These are phyloP conservation scores for Phaonia tiefii DNA, from an alignment of 2,888 invertebrate species.

Conservation along the genomic window DNA sequence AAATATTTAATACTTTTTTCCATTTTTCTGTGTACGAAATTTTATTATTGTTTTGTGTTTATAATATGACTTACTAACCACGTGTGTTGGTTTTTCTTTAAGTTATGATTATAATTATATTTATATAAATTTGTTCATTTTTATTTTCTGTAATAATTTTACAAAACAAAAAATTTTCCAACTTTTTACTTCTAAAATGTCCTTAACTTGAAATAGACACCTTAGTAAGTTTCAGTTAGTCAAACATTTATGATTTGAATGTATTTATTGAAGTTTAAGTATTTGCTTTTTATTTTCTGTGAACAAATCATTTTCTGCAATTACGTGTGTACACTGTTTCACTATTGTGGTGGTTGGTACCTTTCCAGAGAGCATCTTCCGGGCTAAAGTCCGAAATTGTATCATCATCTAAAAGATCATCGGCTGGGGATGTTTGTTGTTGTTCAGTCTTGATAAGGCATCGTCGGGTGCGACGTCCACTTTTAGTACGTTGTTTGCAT, in stretches of 20 bases:
- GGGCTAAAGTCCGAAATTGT: conserved; percentile 74
- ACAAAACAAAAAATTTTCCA: conserved; percentile 43
- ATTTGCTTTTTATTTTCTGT: neutral
- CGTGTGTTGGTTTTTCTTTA: conserved; percentile 35
- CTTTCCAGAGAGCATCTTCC: conserved; percentile 68
- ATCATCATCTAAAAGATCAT: conserved; percentile 68
- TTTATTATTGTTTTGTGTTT: conserved; percentile 29
- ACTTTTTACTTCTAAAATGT: neutral
- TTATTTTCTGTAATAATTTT: conserved; percentile 27
- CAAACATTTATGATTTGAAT: neutral
- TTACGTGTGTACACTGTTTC: conserved; percentile 72
- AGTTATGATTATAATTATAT: conserved; percentile 5
- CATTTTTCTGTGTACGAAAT: neutral
- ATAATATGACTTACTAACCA: conserved; percentile 40
- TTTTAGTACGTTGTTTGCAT: conserved; percentile 55
- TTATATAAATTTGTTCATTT: conserved; percentile 42
- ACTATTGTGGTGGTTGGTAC: conserved; percentile 69
- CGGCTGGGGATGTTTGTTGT: conserved; percentile 44
- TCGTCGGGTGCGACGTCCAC: conserved; percentile 76
- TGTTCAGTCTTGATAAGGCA: conserved; percentile 78
- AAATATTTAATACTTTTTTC: conserved; percentile 56
- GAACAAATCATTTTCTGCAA: conserved; percentile 55
- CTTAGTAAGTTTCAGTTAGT: neutral
- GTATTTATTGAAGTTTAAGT: neutral
- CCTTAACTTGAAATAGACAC: neutral